Conservation (phyloP, 1,140 invertebrate species). For the Adoxophyes honmai region DNA sequence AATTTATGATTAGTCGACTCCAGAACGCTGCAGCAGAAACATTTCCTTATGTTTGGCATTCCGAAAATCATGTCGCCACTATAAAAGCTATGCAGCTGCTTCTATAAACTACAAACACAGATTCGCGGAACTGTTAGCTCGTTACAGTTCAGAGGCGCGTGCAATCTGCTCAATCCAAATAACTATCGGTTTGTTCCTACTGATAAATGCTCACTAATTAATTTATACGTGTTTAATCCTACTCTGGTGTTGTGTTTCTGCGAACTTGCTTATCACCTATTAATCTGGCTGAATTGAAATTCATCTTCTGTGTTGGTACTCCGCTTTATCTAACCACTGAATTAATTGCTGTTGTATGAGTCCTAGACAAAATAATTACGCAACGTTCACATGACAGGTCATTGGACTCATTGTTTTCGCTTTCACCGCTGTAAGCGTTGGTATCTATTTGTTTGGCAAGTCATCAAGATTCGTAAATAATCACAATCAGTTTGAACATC, state of each 20-base stretch:
- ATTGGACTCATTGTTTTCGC: constrained; percentile 34
- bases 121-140: not conserved
- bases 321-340: not conserved
- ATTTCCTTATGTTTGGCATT: constrained; percentile 4
- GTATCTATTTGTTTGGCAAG: constrained; percentile 32
- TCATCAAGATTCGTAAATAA: constrained; percentile 26
- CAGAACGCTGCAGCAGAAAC: not conserved
- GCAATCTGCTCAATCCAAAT: not conserved
- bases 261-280: too few species aligned
- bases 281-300: too few species aligned
- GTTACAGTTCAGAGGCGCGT: not conserved
- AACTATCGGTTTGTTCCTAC: not conserved
- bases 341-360: not conserved
- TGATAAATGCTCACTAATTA: not conserved
- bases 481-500: not conserved
- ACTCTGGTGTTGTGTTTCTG: too few species aligned
- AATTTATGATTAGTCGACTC: not conserved
- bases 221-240: constrained; percentile 2
- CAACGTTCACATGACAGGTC: constrained; percentile 24
- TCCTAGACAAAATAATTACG: constrained; percentile 2
- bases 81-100: constrained; percentile 10
- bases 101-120: not conserved
- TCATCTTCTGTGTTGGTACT: not conserved
- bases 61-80: constrained; percentile 12
- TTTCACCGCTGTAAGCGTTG: constrained; percentile 8